Conservation (phyloP, 1,140 invertebrate genomes). For the Drosophila mayri region DNA sequence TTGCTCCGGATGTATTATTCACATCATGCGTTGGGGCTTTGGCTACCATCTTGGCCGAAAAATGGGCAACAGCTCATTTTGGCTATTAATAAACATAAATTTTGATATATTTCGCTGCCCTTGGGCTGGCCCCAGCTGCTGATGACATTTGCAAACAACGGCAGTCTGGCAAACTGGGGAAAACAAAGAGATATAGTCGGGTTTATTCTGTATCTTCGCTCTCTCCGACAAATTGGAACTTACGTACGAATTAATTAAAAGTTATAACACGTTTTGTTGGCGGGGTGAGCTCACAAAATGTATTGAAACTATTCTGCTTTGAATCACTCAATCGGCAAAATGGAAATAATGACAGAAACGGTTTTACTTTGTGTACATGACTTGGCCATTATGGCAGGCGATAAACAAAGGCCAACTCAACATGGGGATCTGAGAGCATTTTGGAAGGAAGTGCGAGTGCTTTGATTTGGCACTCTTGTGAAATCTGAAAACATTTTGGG, state of each 20-base stretch:
- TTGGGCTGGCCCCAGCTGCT: slow-evolving; percentile 27
- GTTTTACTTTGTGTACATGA: slow-evolving; percentile 32
- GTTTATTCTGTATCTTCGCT: slow-evolving; percentile 22
- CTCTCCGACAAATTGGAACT: slow-evolving; percentile 10
- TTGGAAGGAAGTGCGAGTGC: neutral
- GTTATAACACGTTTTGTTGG: slow-evolving; percentile 50
- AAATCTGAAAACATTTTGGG: slow-evolving; percentile 4
- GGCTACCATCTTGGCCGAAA: slow-evolving; percentile 30
- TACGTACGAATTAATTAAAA: slow-evolving; percentile 34
- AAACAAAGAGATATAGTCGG: slow-evolving; percentile 20
- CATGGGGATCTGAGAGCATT: neutral
- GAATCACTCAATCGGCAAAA: slow-evolving; percentile 9
- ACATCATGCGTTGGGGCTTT: slow-evolving; percentile 52
- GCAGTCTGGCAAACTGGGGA: slow-evolving; percentile 5
- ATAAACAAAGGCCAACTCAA: slow-evolving; percentile 21
- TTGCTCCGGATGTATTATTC: slow-evolving; percentile 56
- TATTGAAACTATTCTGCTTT: slow-evolving; percentile 27
- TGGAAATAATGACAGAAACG: slow-evolving; percentile 22
- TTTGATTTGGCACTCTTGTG: slow-evolving; percentile 7
- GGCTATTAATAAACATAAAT: slow-evolving; percentile 69
- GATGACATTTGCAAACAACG: slow-evolving; percentile 54
- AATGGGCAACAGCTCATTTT: slow-evolving; percentile 39
- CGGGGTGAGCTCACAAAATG: slow-evolving; percentile 11
- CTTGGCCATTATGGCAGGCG: slow-evolving; percentile 9
- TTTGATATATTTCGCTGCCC: slow-evolving; percentile 58